Evolutionary conservation across 2,113 vertebrate genomes (phyloP).

Genomic region (Dolichotis patagonum): DNA sequence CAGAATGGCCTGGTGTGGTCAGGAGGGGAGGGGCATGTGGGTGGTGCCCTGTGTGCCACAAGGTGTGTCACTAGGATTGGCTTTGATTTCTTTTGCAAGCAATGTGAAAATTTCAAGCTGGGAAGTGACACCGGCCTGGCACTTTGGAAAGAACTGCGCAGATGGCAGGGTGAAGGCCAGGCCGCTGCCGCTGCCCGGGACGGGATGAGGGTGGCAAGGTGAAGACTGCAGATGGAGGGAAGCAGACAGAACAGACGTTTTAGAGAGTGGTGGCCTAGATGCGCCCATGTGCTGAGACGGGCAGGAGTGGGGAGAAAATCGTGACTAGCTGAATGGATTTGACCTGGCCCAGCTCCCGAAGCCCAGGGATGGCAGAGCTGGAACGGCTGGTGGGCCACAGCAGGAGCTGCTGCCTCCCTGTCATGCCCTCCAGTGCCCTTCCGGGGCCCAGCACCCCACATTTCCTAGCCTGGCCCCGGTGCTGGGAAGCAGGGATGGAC

Average conservation of each 20-base stretch:
- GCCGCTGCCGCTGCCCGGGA: rapidly evolving
- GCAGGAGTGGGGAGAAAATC: rapidly evolving
- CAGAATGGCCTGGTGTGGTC: rapidly evolving
- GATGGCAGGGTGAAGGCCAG: background rate
- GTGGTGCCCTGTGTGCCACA: background rate
- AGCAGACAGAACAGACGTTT: rapidly evolving
- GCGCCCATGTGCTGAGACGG: no score
- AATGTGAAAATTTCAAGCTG: background rate
- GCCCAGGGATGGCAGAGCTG: background rate
- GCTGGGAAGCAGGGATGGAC: rapidly evolving
- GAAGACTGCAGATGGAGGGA: rapidly evolving
- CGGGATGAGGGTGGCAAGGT: background rate
- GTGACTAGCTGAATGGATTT: rapidly evolving
- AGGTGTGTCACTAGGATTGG: background rate
- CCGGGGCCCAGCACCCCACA: no score
- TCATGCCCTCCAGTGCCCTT: no score
- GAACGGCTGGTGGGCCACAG: background rate
- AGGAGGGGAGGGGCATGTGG: background rate
- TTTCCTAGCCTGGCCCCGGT: background rate
- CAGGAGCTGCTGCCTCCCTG: no score
- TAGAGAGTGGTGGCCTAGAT: background rate
- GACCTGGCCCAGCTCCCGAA: background rate
- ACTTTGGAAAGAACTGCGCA: background rate
- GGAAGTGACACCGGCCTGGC: background rate
- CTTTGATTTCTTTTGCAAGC: background rate